Evolutionary conservation across 2,888 invertebrate species (phyloP).

Genomic region (Allacma fusca): DNA sequence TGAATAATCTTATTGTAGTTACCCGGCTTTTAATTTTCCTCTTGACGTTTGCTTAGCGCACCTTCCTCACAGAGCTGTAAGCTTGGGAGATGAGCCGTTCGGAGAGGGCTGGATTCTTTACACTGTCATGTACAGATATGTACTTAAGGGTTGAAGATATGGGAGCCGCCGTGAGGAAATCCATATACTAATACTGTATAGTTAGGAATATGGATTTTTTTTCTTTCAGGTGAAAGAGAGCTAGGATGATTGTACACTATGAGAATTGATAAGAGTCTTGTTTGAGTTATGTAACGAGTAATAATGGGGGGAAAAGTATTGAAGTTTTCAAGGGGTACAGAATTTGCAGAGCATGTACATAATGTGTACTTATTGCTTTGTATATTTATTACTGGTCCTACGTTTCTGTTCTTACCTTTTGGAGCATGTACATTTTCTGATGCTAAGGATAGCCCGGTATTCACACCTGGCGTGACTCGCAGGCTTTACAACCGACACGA

Average conservation of each 20-base stretch:
- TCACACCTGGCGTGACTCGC: conserved; percentile 44
- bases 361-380: neutral
- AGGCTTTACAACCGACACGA: conserved; percentile 18
- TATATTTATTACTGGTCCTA: neutral
- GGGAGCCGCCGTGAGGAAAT: too few relatives aligned
- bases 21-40: conserved; percentile 36
- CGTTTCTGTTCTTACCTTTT: conserved; percentile 17
- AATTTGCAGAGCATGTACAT: neutral
- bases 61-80: neutral
- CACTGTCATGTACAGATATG: too few relatives aligned
- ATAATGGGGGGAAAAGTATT: too few relatives aligned
- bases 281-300: too few relatives aligned
- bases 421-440: neutral
- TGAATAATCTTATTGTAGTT: neutral
- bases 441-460: too few relatives aligned
- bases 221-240: too few relatives aligned
- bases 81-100: too few relatives aligned
- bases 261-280: neutral
- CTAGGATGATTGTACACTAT: neutral
- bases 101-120: too few relatives aligned
- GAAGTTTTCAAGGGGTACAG: neutral
- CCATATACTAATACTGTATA: too few relatives aligned
- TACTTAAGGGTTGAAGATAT: too few relatives aligned
- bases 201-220: too few relatives aligned
- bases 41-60: neutral